These are phyloP conservation scores for Apodemus sylvaticus DNA, from an alignment of 2,113 vertebrate species.

Conservation along the genomic window DNA sequence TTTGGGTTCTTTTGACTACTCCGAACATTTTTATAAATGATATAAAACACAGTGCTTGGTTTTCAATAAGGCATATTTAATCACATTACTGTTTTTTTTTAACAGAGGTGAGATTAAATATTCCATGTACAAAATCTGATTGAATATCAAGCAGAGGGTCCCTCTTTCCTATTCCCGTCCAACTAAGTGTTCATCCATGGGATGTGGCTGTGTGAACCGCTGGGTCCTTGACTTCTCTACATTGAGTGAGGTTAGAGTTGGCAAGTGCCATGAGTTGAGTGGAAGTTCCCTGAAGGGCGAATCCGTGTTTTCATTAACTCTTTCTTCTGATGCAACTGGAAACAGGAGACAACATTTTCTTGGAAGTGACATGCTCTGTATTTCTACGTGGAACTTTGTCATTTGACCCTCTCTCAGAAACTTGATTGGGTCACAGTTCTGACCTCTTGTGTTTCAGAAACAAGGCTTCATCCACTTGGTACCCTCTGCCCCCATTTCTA, in stretches of 20 bases:
- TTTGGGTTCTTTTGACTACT: background rate
- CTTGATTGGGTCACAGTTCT: constrained; percentile 24
- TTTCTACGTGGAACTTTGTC: constrained; percentile 51
- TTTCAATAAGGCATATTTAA: constrained; percentile 1
- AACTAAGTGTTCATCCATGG: background rate
- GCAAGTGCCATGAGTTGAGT: constrained; percentile 36
- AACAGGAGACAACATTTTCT: constrained; percentile 49
- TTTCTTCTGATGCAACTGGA: constrained; percentile 62
- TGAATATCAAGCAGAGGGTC: background rate
- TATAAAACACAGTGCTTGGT: background rate
- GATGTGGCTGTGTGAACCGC: background rate
- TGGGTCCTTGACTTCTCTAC: constrained; percentile 11
- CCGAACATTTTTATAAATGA: background rate
- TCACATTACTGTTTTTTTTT: background rate
- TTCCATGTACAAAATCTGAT: background rate
- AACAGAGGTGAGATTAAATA: background rate
- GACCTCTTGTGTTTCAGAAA: constrained; percentile 19
- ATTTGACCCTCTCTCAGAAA: constrained; percentile 54
- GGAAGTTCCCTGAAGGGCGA: constrained; percentile 54
- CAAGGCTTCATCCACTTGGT: background rate
- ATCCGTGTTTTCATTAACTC: background rate
- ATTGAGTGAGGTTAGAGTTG: constrained; percentile 33
- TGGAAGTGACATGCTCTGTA: constrained; percentile 59
- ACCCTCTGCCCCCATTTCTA: background rate
- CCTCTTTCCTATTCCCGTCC: background rate